phyloP scores from a whole-genome alignment of 30 jellyfish, hydroid and myxozoan genomes.

The Phacellophora camtschatica region DNA sequence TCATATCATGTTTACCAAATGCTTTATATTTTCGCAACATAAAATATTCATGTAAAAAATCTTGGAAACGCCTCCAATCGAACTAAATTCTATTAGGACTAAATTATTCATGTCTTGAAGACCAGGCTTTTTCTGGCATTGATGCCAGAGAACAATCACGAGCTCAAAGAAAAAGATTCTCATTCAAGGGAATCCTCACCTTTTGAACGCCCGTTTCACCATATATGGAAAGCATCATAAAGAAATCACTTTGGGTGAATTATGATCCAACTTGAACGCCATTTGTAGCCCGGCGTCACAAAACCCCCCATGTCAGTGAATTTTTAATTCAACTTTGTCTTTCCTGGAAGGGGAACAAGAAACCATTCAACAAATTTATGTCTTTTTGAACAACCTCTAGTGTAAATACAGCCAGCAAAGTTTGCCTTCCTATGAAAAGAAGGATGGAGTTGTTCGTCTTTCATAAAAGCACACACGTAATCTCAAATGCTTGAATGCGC shows the following conservation, averaged over 20 bases:
- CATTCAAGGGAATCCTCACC: slow-evolving; percentile 31
- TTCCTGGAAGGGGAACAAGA: neutral
- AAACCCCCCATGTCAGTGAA: neutral
- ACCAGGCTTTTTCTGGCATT: too few relatives aligned
- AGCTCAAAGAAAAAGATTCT: slow-evolving; percentile 7
- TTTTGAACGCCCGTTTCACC: slow-evolving; percentile 54
- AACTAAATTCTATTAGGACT: too few relatives aligned
- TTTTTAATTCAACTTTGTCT: neutral
- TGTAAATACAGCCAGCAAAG: slow-evolving; percentile 75
- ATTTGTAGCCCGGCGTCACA: slow-evolving; percentile 40
- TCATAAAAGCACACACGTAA: slow-evolving; percentile 65
- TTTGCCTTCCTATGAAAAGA: slow-evolving; percentile 57
- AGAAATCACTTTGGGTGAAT: slow-evolving; percentile 2
- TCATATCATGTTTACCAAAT: too few relatives aligned
- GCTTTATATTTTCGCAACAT: too few relatives aligned
- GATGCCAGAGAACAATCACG: too few relatives aligned
- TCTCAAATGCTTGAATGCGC: slow-evolving; percentile 66
- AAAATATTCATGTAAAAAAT: too few relatives aligned
- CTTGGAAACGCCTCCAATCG: too few relatives aligned
- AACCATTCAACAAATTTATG: neutral
- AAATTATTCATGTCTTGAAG: too few relatives aligned
- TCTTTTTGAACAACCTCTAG: slow-evolving; percentile 25
- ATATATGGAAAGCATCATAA: slow-evolving; percentile 39
- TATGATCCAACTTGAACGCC: slow-evolving; percentile 9
- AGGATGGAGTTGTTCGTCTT: slow-evolving; percentile 53